phyloP scores from a whole-genome alignment of 2,113 vertebrate genomes.

The Syngnathus scovelli region DNA sequence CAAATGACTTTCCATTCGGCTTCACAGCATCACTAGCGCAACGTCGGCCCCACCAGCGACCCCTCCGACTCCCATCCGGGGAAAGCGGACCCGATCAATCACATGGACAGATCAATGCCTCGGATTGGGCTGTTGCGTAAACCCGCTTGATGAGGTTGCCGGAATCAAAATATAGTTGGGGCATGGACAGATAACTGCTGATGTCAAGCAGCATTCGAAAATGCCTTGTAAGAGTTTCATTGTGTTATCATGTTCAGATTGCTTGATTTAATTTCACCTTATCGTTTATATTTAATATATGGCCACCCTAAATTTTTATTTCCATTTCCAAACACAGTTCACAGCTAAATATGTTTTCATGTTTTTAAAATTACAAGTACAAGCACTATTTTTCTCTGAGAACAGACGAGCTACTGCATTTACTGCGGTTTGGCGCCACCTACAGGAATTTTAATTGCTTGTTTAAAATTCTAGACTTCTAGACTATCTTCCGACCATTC shows the following conservation, averaged over 20 bases:
- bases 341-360: no score
- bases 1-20: slow-evolving; percentile 46
- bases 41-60: slow-evolving; percentile 7
- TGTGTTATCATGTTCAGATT: background rate
- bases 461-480: background rate
- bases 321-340: no score
- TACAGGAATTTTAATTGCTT: slow-evolving; percentile 25
- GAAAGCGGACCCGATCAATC: slow-evolving; percentile 45
- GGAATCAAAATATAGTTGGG: slow-evolving; percentile 21
- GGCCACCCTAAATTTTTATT: no score
- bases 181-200: background rate
- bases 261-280: background rate
- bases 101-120: slow-evolving; percentile 51
- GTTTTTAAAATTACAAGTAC: no score
- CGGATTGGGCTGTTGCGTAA: slow-evolving; percentile 60
- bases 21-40: slow-evolving; percentile 32
- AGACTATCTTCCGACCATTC: no score
- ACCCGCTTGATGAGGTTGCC: slow-evolving; percentile 49
- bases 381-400: background rate
- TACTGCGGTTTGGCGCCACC: slow-evolving; percentile 31
- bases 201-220: slow-evolving; percentile 8
- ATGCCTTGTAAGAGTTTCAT: background rate
- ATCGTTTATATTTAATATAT: no score
- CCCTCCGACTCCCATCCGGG: slow-evolving; percentile 31
- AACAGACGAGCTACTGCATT: background rate